A percentile compares a stretch with the other conserved stretches of the same genome.
These are phyloP conservation scores for Falco biarmicus DNA, from an alignment of 2,797 vertebrate genomes.

Conservation along the genomic window DNA sequence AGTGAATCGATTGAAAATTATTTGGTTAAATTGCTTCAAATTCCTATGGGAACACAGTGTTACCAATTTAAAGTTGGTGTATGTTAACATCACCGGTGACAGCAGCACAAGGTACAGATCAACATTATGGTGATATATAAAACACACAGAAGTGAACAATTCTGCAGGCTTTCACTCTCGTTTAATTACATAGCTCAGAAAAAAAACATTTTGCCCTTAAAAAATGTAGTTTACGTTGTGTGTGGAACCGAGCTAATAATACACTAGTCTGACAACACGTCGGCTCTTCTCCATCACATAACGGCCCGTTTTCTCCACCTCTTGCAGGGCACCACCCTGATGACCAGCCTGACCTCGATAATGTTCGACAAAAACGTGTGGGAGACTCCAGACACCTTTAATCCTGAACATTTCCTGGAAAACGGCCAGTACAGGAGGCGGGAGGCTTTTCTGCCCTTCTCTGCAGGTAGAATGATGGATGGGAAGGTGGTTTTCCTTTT, in stretches of 20 bases:
- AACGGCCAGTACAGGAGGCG: conserved; percentile 83
- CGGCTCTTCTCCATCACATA: not conserved
- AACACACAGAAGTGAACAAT: conserved; percentile 6
- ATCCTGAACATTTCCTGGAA: conserved; percentile 89
- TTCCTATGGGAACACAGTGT: not conserved
- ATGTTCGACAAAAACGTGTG: conserved; percentile 87
- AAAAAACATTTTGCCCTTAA: not conserved
- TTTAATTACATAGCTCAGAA: not conserved
- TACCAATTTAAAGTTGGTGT: not conserved
- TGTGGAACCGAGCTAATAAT: not conserved
- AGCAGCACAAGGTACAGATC: not conserved
- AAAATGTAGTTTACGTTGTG: not conserved
- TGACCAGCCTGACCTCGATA: conserved; percentile 88
- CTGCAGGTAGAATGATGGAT: conserved; percentile 79
- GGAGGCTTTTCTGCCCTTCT: conserved; percentile 90
- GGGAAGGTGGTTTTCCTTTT: not conserved
- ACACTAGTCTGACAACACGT: not conserved
- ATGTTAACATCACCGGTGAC: not conserved
- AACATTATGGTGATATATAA: not conserved
- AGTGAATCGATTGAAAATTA: not conserved
- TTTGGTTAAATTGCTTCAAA: not conserved
- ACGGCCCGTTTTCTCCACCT: not conserved
- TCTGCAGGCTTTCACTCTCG: not conserved
- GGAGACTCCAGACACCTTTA: conserved; percentile 87
- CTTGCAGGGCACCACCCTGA: conserved; percentile 82